Base-by-base conservation (phyloP, 1,140 invertebrate species). In the Leptinotarsa lineolata region DNA sequence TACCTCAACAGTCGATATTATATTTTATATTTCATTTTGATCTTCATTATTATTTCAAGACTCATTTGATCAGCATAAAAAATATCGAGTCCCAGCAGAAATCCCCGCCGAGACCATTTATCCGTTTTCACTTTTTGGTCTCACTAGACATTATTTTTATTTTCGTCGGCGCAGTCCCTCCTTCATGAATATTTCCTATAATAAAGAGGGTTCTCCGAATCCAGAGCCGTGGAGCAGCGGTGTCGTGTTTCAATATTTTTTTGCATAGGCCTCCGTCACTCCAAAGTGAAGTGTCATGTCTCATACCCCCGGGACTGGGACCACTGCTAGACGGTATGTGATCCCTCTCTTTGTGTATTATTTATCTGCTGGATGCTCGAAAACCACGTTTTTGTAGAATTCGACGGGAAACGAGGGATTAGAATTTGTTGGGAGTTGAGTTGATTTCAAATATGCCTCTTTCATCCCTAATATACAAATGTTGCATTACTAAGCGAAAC, bases 251-350 rank as follows among this genome's bases (percentile, higher is more conserved):
- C 70, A 69, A 77, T 80, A 76, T 80, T 75, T 75, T 39, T 76
- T 70, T 76, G 71, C 72, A 72, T 71, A 66, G 71, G 66, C 72
- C 20, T 69, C 69, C 30, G 66, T 64, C 72, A 68, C 72, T 66
- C 70, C 71, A 79, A 77, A 80, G 79, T 80, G 76, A 75, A 80
- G 79, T 80, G 79, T 80, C 79, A 75, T 80, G 79, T 80, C 76
- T 74, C 70, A 72, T 77, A 72, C 74, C 75, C 69, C 63, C 66
- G n/a, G 72, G 79, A 74, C 72, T 68, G 59, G 24, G 70, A 65
- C 70, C 71, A 68, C 67, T 54, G 69, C 61, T 20, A 76, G 71
- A 60, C 75, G 70, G 18, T 18, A 72, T 69, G 61, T 72, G 45
- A 76, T 73, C 58, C 72, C 71, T 74, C 70, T 66, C 15, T 63